phyloP scores from a whole-genome alignment of 2,797 vertebrate species.

The Glyptemys insculpta region DNA sequence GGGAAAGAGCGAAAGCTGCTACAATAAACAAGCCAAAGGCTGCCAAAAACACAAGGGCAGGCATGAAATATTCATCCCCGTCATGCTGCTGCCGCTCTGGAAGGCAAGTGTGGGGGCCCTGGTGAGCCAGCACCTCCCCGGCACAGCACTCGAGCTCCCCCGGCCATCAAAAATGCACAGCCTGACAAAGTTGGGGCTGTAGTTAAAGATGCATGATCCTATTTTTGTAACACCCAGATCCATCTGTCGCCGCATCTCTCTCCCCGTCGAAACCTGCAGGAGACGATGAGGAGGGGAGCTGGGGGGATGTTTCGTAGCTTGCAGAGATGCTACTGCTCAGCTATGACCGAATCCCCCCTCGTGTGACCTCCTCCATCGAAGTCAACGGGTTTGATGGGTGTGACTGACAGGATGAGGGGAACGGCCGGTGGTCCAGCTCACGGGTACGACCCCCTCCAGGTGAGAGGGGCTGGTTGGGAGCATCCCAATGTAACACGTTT shows the following conservation, averaged over 20 bases:
- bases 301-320: neutral
- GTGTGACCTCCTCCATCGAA: neutral
- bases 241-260: neutral
- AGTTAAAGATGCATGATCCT: constrained; percentile 51
- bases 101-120: neutral
- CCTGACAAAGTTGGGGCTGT: accelerated
- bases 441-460: neutral
- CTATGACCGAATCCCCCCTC: neutral
- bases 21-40: neutral
- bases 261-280: neutral
- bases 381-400: neutral
- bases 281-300: neutral
- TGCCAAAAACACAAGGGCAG: constrained; percentile 23
- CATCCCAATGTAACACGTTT: neutral
- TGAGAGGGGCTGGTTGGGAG: neutral
- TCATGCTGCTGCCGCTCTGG: neutral
- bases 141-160: neutral
- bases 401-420: neutral
- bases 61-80: constrained; percentile 66
- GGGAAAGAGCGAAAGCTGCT: neutral
- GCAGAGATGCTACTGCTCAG: neutral
- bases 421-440: neutral
- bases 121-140: neutral
- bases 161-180: neutral
- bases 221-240: neutral